phyloP scores from a whole-genome alignment of 2,113 vertebrate species.

The Amazona vittata region DNA sequence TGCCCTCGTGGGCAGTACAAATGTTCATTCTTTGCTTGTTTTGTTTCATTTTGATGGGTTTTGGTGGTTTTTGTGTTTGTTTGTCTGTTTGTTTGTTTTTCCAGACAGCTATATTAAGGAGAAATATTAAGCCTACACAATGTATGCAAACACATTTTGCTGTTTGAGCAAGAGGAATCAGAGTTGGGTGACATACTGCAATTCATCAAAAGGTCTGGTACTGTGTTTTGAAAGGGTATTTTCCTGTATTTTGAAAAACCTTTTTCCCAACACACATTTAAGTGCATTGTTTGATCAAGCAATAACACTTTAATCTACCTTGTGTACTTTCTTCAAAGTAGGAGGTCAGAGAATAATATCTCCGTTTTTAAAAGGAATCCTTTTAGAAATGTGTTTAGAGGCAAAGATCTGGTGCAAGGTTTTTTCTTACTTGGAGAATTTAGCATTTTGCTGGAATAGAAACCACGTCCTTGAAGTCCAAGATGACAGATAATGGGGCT shows the following conservation, averaged over 20 bases:
- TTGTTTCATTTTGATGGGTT: neutral
- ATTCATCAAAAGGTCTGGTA: slow-evolving; percentile 40
- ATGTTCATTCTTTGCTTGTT: neutral
- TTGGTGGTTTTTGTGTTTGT: neutral
- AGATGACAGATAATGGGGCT: neutral
- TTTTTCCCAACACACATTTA: slow-evolving; percentile 18
- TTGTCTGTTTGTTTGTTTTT: neutral
- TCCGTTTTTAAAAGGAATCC: neutral
- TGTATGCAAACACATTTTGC: neutral
- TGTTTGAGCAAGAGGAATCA: slow-evolving; percentile 20
- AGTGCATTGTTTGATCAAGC: slow-evolving; percentile 44
- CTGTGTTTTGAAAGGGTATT: neutral
- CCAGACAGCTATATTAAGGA: neutral
- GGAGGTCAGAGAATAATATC: slow-evolving; percentile 3
- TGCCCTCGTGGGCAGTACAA: neutral
- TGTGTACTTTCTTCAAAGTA: slow-evolving; percentile 21
- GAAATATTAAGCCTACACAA: slow-evolving; percentile 26
- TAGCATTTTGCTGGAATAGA: slow-evolving; percentile 3
- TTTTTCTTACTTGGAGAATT: neutral
- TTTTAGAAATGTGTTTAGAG: slow-evolving; percentile 24
- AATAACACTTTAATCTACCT: slow-evolving; percentile 36
- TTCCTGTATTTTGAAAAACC: slow-evolving; percentile 12
- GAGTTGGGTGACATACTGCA: neutral
- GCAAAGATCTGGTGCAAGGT: neutral
- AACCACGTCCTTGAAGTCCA: neutral